phyloP scores from a whole-genome alignment of 2,888 invertebrate genomes.

The Hypolimnas misippus region DNA sequence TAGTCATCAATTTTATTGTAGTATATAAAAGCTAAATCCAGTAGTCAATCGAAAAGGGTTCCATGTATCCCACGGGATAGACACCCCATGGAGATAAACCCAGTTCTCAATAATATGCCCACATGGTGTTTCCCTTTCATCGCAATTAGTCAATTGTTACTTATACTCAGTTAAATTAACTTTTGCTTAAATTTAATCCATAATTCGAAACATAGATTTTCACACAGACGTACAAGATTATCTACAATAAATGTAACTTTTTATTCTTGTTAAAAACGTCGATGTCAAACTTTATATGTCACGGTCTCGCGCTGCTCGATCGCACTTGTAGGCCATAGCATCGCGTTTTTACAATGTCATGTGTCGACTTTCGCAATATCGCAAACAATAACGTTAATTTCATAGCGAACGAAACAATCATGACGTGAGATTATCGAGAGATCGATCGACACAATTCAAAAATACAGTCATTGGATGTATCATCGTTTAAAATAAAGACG shows the following conservation, averaged over 20 bases:
- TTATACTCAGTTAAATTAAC: constrained; percentile 31
- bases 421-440: constrained; percentile 18
- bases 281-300: constrained; percentile 79
- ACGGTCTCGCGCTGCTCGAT: constrained; percentile 75
- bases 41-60: constrained; percentile 64
- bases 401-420: constrained; percentile 30
- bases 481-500: constrained; percentile 12
- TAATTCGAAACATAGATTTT: constrained; percentile 13
- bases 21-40: constrained; percentile 40
- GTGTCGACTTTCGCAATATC: constrained; percentile 74
- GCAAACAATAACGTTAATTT: constrained; percentile 61
- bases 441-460: constrained; percentile 20
- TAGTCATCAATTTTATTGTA: background rate
- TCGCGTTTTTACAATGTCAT: constrained; percentile 81
- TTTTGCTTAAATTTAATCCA: constrained; percentile 1
- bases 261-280: constrained; percentile 46
- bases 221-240: constrained; percentile 29
- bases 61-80: constrained; percentile 74
- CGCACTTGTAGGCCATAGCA: constrained; percentile 81
- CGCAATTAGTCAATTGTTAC: constrained; percentile 56
- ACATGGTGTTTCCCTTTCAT: constrained; percentile 71
- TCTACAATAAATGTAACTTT: constrained; percentile 38
- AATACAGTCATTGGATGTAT: constrained; percentile 8
- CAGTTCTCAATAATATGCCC: constrained; percentile 72
- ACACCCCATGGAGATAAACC: constrained; percentile 77